A percentile compares a stretch with the other conserved stretches of the same genome.
phyloP scores from a whole-genome alignment of 1,140 invertebrate genomes.

The Pseudomyrmex sp. region DNA sequence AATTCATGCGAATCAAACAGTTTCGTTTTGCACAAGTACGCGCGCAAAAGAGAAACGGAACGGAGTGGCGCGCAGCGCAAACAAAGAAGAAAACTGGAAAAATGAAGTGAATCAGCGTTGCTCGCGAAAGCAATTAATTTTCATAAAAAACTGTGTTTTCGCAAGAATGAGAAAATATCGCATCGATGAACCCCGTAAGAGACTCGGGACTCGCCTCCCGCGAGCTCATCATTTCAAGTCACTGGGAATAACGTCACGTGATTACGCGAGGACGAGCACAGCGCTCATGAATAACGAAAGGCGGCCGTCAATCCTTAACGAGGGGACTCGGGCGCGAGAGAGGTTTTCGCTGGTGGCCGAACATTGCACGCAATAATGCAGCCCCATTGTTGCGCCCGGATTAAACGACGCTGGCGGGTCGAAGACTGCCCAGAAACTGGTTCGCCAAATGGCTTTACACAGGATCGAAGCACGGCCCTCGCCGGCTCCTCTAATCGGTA shows the following conservation, averaged over 20 bases:
- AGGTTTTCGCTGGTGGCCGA: constrained; percentile 22
- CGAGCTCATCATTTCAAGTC: constrained; percentile 20
- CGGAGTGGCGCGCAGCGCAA: too few species aligned
- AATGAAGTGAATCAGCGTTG: too few species aligned
- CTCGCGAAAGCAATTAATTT: too few species aligned
- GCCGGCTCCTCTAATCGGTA: constrained; percentile 21
- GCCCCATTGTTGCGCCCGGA: constrained; percentile 42
- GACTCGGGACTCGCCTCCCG: background rate
- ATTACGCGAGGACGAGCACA: constrained; percentile 28
- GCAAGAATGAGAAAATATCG: background rate
- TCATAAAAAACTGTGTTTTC: background rate
- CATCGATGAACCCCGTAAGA: background rate
- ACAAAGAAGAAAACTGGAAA: too few species aligned
- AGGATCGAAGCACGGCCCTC: constrained; percentile 36
- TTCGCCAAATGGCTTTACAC: constrained; percentile 44
- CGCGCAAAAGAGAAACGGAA: too few species aligned
- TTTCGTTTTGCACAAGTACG: too few species aligned
- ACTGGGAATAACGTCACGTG: constrained; percentile 53
- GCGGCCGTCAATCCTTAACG: constrained; percentile 55
- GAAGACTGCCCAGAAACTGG: background rate
- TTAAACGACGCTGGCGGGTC: constrained; percentile 15
- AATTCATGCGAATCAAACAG: too few species aligned
- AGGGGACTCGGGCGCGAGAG: background rate
- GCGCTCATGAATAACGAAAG: constrained; percentile 49
- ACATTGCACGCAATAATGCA: constrained; percentile 56